Conservation (phyloP, 2,113 vertebrate species). For the Columba livia region DNA sequence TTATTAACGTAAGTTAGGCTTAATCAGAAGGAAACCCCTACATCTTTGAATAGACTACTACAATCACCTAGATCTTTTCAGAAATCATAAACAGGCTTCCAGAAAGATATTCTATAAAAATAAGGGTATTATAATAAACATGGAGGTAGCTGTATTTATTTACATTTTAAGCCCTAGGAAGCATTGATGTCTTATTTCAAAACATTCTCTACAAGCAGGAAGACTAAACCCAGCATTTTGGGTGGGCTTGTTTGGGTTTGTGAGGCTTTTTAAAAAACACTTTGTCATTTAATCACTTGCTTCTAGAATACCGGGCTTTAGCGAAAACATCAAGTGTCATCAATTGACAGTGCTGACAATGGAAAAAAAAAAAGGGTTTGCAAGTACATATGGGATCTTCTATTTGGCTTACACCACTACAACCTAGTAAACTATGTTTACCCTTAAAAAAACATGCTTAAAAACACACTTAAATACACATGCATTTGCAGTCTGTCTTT, state of each 20-base stretch:
- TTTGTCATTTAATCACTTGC: neutral
- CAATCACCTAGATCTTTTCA: neutral
- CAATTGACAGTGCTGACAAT: neutral
- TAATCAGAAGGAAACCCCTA: neutral
- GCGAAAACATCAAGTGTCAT: neutral
- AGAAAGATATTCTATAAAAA: neutral
- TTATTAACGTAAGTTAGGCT: neutral
- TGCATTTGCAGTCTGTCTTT: neutral
- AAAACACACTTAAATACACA: neutral
- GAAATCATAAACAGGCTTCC: neutral
- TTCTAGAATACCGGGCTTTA: neutral
- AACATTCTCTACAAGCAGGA: neutral
- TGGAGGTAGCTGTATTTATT: neutral
- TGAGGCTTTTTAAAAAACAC: neutral
- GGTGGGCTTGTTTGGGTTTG: neutral
- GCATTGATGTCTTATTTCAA: neutral
- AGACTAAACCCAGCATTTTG: constrained; percentile 1
- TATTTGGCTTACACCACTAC: neutral
- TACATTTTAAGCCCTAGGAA: constrained; percentile 1
- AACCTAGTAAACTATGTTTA: neutral
- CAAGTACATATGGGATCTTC: neutral
- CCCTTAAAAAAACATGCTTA: neutral
- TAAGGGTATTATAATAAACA: neutral
- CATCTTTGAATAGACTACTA: rapidly evolving
- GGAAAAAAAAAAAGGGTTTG: neutral